Evolutionary conservation across 2,888 invertebrate genomes (phyloP), one percentile per base, ranked within the genome.

Genomic region (Byasa hedistus): DNA sequence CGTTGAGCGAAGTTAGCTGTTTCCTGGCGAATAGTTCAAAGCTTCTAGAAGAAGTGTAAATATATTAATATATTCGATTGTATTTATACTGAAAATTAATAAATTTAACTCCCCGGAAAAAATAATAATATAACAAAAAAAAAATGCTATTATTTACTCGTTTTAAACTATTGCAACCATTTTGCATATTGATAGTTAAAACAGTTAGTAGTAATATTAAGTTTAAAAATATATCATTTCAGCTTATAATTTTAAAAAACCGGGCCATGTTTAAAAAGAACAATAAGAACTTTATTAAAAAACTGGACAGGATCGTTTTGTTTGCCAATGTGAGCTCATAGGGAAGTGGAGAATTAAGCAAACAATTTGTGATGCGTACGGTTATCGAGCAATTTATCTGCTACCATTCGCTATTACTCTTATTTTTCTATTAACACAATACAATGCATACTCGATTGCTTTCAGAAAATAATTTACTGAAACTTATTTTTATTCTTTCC

Each of bases 311-410:
- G 44, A 44, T 44, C 44, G 44, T 44, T 44, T 44, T 44, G 44
- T 44, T 44, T 44, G 44, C 44, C 19, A 15, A 44, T 17, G 19
- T 44, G 19, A 44, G 44, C 44, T 44, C 44, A 44, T 44, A 44
- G 44, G 62, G 62, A n/a, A 62, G 62, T 21, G 44, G 24, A 62
- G 62, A 56, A 56, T 56, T 56, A 62, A 56, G 56, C 56, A 62
- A 62, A 62, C 62, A 62, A 62, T 27, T 62, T 62, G 39, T 19
- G 39, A 55, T 24, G 12, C n/a, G 44, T 39, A 57, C 57, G 63
- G 57, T 51, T 63, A 57, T 63, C 63, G 63, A 51, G 57, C 22
- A 62, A 56, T 56, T 56, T 62, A 62, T 62, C 44, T 27, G 27
- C 62, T 56, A 27, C 23, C 39, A 56, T 62, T 39, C n/a, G 48